Evolutionary conservation across 2,888 invertebrate genomes (phyloP).

Genomic region (Himalopsyche kuldschensis): DNA sequence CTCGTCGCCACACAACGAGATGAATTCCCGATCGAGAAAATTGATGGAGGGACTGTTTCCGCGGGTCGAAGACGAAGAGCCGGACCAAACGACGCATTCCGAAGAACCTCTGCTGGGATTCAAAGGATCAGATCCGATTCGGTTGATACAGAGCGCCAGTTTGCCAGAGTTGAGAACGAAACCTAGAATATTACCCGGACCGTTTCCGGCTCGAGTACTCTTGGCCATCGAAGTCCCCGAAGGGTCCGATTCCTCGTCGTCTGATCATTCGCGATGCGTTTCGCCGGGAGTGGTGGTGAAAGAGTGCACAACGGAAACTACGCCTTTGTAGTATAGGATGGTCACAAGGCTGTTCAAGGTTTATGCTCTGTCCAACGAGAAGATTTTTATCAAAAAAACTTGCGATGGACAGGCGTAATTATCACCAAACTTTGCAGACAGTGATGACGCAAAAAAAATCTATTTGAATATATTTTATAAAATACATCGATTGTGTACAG

Average conservation of each 20-base stretch:
- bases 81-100: conserved; percentile 47
- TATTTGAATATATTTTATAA: neutral
- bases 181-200: conserved; percentile 20
- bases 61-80: conserved; percentile 40
- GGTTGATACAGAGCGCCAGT: conserved; percentile 51
- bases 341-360: conserved; percentile 57
- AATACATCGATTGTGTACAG: neutral
- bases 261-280: conserved; percentile 46
- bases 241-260: conserved; percentile 40
- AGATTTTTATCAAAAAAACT: conserved; percentile 31
- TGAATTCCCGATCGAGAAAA: conserved; percentile 30
- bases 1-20: conserved; percentile 43
- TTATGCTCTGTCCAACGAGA: conserved; percentile 51
- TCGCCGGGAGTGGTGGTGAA: conserved; percentile 43
- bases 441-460: neutral
- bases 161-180: conserved; percentile 52
- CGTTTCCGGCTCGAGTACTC: conserved; percentile 47
- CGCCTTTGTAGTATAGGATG: conserved; percentile 56
- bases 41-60: conserved; percentile 42
- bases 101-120: conserved; percentile 54
- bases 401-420: neutral
- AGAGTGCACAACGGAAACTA: conserved; percentile 40
- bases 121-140: conserved; percentile 38
- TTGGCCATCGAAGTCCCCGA: conserved; percentile 51
- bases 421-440: neutral